Evolutionary conservation across 2,797 vertebrate genomes (phyloP).

Genomic region (Percopsis omiscomaycus): DNA sequence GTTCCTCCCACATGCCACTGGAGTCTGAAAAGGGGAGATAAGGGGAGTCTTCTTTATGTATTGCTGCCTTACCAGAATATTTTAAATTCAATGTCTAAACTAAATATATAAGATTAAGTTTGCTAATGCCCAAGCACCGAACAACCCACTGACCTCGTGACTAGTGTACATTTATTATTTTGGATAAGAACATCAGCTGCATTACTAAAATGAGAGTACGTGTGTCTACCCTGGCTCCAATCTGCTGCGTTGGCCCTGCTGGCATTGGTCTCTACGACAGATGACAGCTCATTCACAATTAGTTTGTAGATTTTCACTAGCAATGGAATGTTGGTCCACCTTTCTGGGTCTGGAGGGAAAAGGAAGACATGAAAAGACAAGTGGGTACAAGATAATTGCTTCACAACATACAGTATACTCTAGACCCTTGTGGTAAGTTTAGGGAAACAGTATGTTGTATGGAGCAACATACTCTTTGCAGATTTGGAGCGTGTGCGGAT

Average conservation of each 20-base stretch:
- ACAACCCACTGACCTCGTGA: too few species aligned
- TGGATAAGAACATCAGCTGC: background rate
- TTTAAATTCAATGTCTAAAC: too few species aligned
- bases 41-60: background rate
- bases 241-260: constrained; percentile 85
- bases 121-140: too few species aligned
- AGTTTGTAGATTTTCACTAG: constrained; percentile 96
- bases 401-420: background rate
- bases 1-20: constrained; percentile 96
- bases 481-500: constrained; percentile 95
- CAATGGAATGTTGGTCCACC: constrained; percentile 97
- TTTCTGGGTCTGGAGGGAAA: constrained; percentile 84
- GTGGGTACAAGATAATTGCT: background rate
- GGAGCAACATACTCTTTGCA: constrained; percentile 84
- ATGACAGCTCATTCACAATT: constrained; percentile 96
- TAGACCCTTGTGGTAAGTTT: background rate
- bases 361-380: background rate
- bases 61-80: too few species aligned
- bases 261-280: constrained; percentile 90
- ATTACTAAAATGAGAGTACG: background rate
- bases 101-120: too few species aligned
- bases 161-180: too few species aligned
- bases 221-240: constrained; percentile 87
- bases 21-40: constrained; percentile 76
- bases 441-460: background rate